Base-by-base conservation (phyloP, 2,888 invertebrate species). In the Argynnis bischoffii region DNA sequence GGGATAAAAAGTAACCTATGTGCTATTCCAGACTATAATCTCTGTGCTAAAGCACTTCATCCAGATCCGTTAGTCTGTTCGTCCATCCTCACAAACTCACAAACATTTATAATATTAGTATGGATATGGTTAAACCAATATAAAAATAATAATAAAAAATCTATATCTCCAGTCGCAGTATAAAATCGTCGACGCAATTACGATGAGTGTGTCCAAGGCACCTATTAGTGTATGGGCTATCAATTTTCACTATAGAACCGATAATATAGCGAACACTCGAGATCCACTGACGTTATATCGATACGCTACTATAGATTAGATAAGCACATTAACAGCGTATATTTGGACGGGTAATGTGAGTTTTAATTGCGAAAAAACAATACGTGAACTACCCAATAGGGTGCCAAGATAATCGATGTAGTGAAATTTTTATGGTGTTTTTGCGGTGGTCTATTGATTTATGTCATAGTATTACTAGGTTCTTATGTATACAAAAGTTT, bases 231-330 rank as follows among this genome's bases (percentile, higher is more conserved):
- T 54, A 61, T 61, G 47, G 35, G 21, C 56, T 69, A 69, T 66
- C 66, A 66, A 54, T 66, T 66, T 51, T 67, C 64, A 21, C 31
- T 67, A 64, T 56, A 66, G 47, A 55, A 47, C 16, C 41, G 64
- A 66, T 70, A 64, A 67, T 64, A 55, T n/a, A 31, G 35, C 26
- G 48, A 18, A 60, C 61, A 70, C 69, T 70, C 50, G 63, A 70
- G 61, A 55, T 51, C 55, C 18, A 48, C 41, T 71, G 66, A 63
- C 63, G 55, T 64, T 67, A 54, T 55, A 48, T 61, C 66, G 70
- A 71, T 71, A 71, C 66, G 63, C 56, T 31, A 55, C 56, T 70
- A 53, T 55, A 69, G 69, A 71, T 71, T 61, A 66, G 70, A 70
- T 69, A 66, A 57, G 13, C 21, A 47, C 26, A 66, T 63, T 65